Conservation (phyloP, 53 echinoderm and acorn worm genomes). For the Paelopatides confundens region DNA sequence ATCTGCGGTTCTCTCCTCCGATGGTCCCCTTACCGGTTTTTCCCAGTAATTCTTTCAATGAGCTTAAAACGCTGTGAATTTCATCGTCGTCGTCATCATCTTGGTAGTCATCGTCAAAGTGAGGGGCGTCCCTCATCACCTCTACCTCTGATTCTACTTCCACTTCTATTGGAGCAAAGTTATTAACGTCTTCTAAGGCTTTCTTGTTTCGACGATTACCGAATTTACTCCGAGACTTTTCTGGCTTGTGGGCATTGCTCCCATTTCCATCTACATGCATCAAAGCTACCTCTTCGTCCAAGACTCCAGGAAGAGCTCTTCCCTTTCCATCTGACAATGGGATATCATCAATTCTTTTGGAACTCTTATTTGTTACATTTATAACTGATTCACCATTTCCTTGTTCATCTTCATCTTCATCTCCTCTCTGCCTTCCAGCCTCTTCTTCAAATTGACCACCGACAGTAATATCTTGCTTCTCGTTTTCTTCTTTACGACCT, state of each 20-base stretch:
- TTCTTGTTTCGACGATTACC: not conserved
- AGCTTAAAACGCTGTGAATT: not conserved
- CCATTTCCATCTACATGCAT: not conserved
- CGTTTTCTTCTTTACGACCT: not conserved
- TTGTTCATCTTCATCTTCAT: not conserved
- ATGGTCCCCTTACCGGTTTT: not conserved
- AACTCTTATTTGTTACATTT: not conserved
- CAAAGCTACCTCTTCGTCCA: not conserved
- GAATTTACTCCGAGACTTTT: not conserved
- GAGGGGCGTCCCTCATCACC: conserved; percentile 20
- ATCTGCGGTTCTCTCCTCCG: not conserved
- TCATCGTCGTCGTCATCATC: not conserved
- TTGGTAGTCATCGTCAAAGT: not conserved
- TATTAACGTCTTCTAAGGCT: too few relatives aligned
- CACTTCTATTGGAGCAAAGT: not conserved
- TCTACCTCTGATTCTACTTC: not conserved
- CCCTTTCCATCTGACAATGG: not conserved
- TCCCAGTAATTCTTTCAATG: conserved; percentile 1
- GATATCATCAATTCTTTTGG: not conserved
- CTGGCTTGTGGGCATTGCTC: not conserved
- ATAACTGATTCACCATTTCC: not conserved
- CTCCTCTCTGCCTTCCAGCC: not conserved
- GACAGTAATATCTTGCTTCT: not conserved
- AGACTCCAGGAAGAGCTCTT: not conserved
- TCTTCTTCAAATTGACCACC: not conserved